These are phyloP conservation scores for Sphaerophoria rueppellii DNA, from an alignment of 2,888 invertebrate genomes.

Conservation along the genomic window DNA sequence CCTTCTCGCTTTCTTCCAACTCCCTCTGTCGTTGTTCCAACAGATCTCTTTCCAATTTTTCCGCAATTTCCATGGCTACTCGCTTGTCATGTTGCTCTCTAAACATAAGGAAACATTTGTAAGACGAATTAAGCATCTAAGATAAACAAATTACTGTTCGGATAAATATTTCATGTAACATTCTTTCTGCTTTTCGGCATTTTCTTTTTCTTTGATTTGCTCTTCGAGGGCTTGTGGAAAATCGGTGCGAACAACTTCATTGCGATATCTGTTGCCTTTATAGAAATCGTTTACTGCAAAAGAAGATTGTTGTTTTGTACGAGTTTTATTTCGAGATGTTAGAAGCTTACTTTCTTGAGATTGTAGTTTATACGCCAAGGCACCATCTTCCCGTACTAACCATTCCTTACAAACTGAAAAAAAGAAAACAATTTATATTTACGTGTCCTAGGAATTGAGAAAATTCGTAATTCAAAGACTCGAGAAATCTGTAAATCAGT, in stretches of 20 bases:
- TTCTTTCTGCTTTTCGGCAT: conserved; percentile 85
- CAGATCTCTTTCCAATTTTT: conserved; percentile 85
- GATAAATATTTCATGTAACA: conserved; percentile 83
- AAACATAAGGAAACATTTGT: conserved; percentile 50
- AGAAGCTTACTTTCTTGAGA: conserved; percentile 89
- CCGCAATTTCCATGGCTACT: conserved; percentile 87
- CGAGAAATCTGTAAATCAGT: too few species aligned
- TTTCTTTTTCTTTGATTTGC: conserved; percentile 87
- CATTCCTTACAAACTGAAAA: conserved; percentile 90
- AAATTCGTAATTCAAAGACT: too few species aligned
- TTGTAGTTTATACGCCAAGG: conserved; percentile 90
- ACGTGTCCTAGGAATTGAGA: not conserved
- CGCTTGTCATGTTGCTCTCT: conserved; percentile 88
- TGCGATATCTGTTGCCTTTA: conserved; percentile 88
- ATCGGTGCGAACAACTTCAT: conserved; percentile 90
- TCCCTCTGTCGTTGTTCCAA: conserved; percentile 83
- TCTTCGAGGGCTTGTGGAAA: conserved; percentile 89
- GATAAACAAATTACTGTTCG: conserved; percentile 84
- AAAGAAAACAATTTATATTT: not conserved
- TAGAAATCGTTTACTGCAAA: conserved; percentile 88
- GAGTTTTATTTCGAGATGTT: not conserved
- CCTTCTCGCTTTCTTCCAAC: conserved; percentile 83
- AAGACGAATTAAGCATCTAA: not conserved
- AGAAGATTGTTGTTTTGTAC: not conserved
- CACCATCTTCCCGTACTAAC: conserved; percentile 92